Conservation (phyloP, 2,797 vertebrate genomes). For the Ciconia nigra region DNA sequence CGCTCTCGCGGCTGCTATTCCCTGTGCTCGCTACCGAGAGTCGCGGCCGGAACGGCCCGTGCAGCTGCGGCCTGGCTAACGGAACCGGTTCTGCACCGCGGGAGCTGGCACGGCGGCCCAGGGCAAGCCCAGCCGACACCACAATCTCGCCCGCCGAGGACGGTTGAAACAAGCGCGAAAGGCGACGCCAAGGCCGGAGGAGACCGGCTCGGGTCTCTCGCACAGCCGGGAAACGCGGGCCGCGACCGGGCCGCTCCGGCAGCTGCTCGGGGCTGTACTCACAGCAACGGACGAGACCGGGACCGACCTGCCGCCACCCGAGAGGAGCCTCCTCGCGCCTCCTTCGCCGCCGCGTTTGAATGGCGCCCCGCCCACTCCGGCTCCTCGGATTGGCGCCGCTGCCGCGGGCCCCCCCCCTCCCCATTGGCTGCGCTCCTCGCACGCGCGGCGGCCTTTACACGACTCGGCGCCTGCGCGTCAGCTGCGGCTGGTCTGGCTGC, state of each 20-base stretch:
- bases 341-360: background rate
- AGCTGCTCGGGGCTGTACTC: background rate
- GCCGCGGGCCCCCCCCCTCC: background rate
- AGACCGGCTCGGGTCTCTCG: background rate
- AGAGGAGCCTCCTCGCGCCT: fast-evolving
- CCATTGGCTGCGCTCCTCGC: background rate
- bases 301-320: fast-evolving
- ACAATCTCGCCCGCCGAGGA: too few species aligned
- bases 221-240: background rate
- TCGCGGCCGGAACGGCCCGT: too few species aligned
- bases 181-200: background rate
- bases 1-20: fast-evolving
- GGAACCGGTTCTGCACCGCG: background rate
- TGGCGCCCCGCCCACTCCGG: background rate
- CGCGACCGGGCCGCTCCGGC: fast-evolving
- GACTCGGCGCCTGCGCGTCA: background rate
- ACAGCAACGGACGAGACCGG: background rate
- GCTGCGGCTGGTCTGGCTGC: background rate
- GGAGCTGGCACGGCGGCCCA: too few species aligned
- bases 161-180: fast-evolving
- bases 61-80: background rate
- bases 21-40: background rate
- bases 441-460: background rate
- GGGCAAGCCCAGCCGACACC: background rate
- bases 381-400: background rate